These are phyloP conservation scores for Rhinolophus sinicus DNA, from an alignment of 2,113 vertebrate species.

Conservation along the genomic window DNA sequence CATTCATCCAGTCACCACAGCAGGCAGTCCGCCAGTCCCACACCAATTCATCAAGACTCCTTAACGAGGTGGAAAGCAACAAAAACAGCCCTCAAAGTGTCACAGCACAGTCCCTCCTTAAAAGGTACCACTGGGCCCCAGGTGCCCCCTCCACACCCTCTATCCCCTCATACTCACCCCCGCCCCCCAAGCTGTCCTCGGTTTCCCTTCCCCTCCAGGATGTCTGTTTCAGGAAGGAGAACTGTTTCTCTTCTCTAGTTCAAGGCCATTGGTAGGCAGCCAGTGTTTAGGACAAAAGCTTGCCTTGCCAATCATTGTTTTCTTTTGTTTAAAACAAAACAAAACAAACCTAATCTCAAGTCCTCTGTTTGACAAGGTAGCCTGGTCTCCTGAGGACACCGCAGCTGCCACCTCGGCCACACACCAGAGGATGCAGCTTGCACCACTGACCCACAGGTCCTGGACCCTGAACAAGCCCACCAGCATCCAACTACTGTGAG, in stretches of 20 bases:
- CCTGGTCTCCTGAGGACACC: not conserved
- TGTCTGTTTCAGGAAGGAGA: not conserved
- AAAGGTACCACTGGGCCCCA: fast-evolving
- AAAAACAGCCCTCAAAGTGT: not conserved
- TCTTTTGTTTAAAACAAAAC: slow-evolving; percentile 21
- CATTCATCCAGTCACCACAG: not conserved
- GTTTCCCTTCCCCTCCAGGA: not conserved
- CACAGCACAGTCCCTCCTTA: not conserved
- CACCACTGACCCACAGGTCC: fast-evolving
- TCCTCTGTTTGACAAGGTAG: not conserved
- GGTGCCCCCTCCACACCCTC: too few species aligned
- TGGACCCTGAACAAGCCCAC: not conserved
- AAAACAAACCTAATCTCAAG: not conserved
- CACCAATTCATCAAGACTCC: not conserved
- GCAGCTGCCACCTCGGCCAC: not conserved
- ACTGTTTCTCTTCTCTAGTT: not conserved
- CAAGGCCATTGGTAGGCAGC: slow-evolving; percentile 13
- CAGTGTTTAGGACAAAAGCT: not conserved
- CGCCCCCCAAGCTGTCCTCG: not conserved
- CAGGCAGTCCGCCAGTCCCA: not conserved
- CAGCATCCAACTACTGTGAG: fast-evolving
- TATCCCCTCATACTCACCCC: too few species aligned
- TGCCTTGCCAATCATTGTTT: slow-evolving; percentile 41
- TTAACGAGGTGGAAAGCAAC: not conserved
- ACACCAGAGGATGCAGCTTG: not conserved